These are phyloP conservation scores for Sebastes vulpes DNA, from an alignment of 2,797 vertebrate genomes.

Conservation along the genomic window DNA sequence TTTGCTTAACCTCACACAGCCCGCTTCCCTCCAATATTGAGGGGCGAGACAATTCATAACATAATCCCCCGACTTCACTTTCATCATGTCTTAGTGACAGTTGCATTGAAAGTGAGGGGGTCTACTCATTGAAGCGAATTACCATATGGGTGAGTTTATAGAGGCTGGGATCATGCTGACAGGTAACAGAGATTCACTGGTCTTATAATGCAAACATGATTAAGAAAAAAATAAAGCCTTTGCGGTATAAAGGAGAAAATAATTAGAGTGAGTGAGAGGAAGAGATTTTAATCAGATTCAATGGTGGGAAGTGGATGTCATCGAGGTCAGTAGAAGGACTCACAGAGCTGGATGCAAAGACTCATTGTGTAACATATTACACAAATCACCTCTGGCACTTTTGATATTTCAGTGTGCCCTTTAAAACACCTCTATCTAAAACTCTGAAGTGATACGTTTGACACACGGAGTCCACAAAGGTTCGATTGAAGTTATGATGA, in stretches of 20 bases:
- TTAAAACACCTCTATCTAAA: neutral
- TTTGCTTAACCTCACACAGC: constrained; percentile 52
- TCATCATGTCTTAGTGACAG: constrained; percentile 14
- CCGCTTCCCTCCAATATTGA: neutral
- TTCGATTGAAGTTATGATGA: neutral
- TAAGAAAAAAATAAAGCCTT: neutral
- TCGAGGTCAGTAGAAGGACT: constrained; percentile 16
- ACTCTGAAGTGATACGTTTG: neutral
- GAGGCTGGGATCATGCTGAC: neutral
- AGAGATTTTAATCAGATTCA: constrained; percentile 49
- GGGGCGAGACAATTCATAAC: constrained; percentile 15
- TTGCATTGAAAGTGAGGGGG: neutral
- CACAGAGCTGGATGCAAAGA: neutral
- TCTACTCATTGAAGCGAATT: constrained; percentile 20
- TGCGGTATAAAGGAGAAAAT: neutral
- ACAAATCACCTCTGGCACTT: constrained; percentile 2
- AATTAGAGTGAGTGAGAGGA: constrained; percentile 15
- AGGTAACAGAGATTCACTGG: constrained; percentile 14
- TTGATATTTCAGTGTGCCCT: constrained; percentile 2
- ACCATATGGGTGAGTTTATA: neutral
- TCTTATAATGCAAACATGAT: constrained; percentile 31
- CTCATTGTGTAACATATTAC: neutral
- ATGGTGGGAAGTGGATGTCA: constrained; percentile 4
- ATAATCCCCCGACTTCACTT: constrained; percentile 36
- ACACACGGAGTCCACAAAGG: neutral